Evolutionary conservation across 2,113 vertebrate genomes (phyloP), one percentile per base, ranked within the genome.

Genomic region (Zootoca vivipara): DNA sequence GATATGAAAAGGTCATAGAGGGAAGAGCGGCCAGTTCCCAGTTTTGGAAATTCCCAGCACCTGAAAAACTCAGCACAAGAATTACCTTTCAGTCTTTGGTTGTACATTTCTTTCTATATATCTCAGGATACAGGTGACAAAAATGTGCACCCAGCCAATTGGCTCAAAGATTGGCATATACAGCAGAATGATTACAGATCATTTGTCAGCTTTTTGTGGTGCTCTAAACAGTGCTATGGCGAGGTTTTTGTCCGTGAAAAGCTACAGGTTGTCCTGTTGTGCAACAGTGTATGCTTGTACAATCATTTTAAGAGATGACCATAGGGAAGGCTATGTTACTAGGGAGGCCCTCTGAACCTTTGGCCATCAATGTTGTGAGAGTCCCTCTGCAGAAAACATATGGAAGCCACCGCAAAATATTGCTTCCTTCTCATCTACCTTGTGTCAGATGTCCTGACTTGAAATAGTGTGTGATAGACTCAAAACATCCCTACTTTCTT

Each of bases 1-100:
- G 58, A 15, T 62, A 62, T 46, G 52, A 3, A 40, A 46, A 74
- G 12, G 16, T 70, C 30, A 74, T 12, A n/a, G 69, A 26, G 18
- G 42, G 90, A 92, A 83, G 9, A 83, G 26, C 22, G 24, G 65
- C 83, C 75, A 13, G 12, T 87, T 13, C 83, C 90, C n/a, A 8
- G 35, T 89, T 90, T 84, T 83, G 40, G 15, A 77, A 24, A 72
- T 5, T 7, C 75, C 62, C 42, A 58, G 1, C n/a, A 58, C 12
- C 28, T 67, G 26, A 7, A 0, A 0, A 13, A 72, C 22, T 1
- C 80, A 40, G 18, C 0, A 0, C 62, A 72, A 46, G 52, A 33
- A 7, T 75, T 75, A 35, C n/a, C 28, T 62, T 42, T 58, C 52
- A 42, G 69, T 15, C 5, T 81, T 40, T 42, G 13, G 7, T 18